These are phyloP conservation scores for Malurus splendens DNA, from an alignment of 2,797 vertebrate species.

Conservation along the genomic window DNA sequence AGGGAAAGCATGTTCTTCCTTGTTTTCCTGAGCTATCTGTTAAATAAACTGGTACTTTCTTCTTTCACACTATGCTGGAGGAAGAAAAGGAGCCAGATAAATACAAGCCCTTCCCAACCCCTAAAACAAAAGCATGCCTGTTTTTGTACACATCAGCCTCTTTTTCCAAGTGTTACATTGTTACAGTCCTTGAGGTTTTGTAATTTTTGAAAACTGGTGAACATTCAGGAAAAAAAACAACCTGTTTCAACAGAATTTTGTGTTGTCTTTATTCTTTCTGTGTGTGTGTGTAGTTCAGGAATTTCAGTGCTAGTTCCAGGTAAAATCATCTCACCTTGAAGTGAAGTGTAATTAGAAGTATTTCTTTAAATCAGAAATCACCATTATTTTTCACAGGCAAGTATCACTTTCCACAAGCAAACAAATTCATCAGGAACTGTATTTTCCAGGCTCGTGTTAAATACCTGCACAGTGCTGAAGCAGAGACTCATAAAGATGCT, in stretches of 20 bases:
- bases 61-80: not conserved
- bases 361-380: not conserved
- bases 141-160: not conserved
- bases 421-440: not conserved
- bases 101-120: not conserved
- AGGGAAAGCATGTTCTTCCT: conserved; percentile 7
- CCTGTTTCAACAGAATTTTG: not conserved
- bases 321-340: not conserved
- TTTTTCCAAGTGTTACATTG: not conserved
- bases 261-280: not conserved
- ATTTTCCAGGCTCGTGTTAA: not conserved
- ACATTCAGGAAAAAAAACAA: not conserved
- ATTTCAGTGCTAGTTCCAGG: not conserved
- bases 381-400: not conserved
- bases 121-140: not conserved
- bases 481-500: not conserved
- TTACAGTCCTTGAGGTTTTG: conserved; percentile 14
- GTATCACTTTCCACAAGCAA: not conserved
- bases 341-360: not conserved
- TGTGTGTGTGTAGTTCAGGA: not conserved
- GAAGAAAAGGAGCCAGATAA: not conserved
- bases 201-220: conserved; percentile 26
- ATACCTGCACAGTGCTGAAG: not conserved
- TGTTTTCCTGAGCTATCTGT: not conserved
- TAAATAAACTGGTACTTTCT: not conserved